Base-by-base conservation (phyloP, 2,797 vertebrate genomes). In the Eulemur coronatus region DNA sequence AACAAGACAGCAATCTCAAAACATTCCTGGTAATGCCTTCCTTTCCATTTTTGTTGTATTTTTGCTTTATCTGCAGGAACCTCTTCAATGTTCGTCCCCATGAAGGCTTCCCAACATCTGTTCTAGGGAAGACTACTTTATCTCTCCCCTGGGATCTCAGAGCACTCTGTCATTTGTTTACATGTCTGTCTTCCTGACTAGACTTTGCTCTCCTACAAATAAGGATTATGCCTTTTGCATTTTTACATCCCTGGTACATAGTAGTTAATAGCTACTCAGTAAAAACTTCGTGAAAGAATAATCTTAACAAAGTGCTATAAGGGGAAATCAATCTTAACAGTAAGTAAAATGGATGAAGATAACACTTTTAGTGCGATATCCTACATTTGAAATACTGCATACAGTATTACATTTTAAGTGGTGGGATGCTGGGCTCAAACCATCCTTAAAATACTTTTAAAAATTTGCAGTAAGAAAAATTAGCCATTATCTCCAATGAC, bases 391-490 rank as follows among this genome's bases (percentile, higher is more conserved):
- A 94, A 94, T 80, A 13, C 30, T 55, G 4, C 46, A 9, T 85
- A 35, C 13, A 41, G 38, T 9, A 28, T 84, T 72, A 79, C 41
- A 33, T 72, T 76, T 46, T 79, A 96, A 94, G 48, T 89, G 15
- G 28, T 94, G 20, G 18, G n/a, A 75, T 52, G 14, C 30, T 87
- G 38, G 79, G 89, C 18, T 91, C 20, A 76, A 84, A 92, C 61
- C 61, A 92, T 43, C 50, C 72, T 88, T 88, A 59, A 94, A 87
- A 50, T 61, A 94, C 46, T 97, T 87, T 88, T 81, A 30, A 50
- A 95, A 75, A 57, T 61, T 96, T 91, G 17, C 26, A 90, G 69
- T 72, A 72, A 84, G 79, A 95, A 88, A 65, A 94, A 91, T 81
- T 91, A 91, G 52, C 30, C 61, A 81, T 89, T 78, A 61, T 73